Percentiles rank a stretch among this genome's conserved stretches.
These are phyloP conservation scores for Trissolcus japonicus DNA, from an alignment of 2,888 invertebrate genomes.

Conservation along the genomic window DNA sequence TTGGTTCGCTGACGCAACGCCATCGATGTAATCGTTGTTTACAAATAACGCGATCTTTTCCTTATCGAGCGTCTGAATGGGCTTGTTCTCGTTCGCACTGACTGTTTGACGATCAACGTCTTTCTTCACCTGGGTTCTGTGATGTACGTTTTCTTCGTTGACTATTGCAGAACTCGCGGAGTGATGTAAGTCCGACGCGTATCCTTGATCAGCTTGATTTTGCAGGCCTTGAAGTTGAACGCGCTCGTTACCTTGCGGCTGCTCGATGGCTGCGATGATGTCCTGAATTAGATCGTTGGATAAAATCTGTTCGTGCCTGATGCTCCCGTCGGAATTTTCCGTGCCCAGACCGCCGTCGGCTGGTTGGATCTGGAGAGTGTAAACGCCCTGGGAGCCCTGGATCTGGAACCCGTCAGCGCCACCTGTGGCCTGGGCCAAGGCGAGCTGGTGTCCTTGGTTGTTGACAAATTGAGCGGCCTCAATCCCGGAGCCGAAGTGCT, in stretches of 20 bases:
- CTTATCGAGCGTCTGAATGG: slow-evolving; percentile 51
- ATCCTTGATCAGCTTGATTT: slow-evolving; percentile 63
- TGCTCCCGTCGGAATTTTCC: slow-evolving; percentile 77
- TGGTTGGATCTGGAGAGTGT: slow-evolving; percentile 86
- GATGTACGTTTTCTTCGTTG: slow-evolving; percentile 46
- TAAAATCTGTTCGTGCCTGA: slow-evolving; percentile 85
- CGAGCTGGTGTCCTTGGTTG: slow-evolving; percentile 66
- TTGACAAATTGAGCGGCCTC: slow-evolving; percentile 68
- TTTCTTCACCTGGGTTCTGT: slow-evolving; percentile 49
- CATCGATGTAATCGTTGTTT: slow-evolving; percentile 64
- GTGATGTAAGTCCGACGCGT: slow-evolving; percentile 61
- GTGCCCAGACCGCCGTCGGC: slow-evolving; percentile 79
- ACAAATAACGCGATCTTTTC: slow-evolving; percentile 69
- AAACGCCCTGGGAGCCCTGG: slow-evolving; percentile 80
- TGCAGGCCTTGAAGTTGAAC: slow-evolving; percentile 66
- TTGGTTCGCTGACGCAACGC: slow-evolving; percentile 51
- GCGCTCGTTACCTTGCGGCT: slow-evolving; percentile 76
- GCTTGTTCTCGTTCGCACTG: slow-evolving; percentile 29
- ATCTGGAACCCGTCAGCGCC: slow-evolving; percentile 71
- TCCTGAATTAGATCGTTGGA: slow-evolving; percentile 88
- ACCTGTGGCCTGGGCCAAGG: slow-evolving; percentile 64
- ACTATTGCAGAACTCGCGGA: slow-evolving; percentile 48
- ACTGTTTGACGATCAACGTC: slow-evolving; percentile 39
- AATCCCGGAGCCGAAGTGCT: slow-evolving; percentile 63
- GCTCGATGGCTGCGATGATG: slow-evolving; percentile 88